Conservation (phyloP, 2,113 vertebrate species). For the Catharus fuscescens region DNA sequence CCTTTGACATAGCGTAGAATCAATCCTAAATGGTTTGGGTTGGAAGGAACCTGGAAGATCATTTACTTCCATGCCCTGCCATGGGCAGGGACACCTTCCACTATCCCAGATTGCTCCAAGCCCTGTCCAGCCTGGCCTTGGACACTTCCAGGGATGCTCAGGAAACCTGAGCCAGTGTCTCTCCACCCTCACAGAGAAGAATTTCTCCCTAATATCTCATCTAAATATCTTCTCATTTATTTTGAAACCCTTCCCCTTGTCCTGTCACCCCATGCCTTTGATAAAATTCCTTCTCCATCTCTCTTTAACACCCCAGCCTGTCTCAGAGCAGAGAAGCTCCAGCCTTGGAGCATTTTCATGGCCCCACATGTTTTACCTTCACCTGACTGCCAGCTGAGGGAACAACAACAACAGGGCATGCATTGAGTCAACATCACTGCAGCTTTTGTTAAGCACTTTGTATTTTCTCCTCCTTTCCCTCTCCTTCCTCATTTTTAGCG, state of each 20-base stretch:
- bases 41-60: background rate
- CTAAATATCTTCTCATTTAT: background rate
- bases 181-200: background rate
- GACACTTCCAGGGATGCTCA: background rate
- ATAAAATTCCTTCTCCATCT: background rate
- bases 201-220: background rate
- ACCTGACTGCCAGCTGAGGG: background rate
- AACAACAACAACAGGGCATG: fast-evolving
- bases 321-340: background rate
- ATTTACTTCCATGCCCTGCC: background rate
- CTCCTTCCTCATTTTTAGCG: background rate
- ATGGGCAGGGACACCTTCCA: background rate
- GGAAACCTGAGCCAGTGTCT: background rate
- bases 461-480: background rate
- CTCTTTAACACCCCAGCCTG: background rate
- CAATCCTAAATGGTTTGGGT: background rate
- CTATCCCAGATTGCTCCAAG: background rate
- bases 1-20: background rate
- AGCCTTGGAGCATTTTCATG: background rate
- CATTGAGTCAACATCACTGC: background rate
- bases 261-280: background rate
- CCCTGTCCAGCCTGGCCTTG: background rate
- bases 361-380: fast-evolving
- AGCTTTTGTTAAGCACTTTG: background rate
- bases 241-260: background rate